phyloP scores from a whole-genome alignment of 92 coral and sea anemone genomes.

The Scolanthus callimorphus region DNA sequence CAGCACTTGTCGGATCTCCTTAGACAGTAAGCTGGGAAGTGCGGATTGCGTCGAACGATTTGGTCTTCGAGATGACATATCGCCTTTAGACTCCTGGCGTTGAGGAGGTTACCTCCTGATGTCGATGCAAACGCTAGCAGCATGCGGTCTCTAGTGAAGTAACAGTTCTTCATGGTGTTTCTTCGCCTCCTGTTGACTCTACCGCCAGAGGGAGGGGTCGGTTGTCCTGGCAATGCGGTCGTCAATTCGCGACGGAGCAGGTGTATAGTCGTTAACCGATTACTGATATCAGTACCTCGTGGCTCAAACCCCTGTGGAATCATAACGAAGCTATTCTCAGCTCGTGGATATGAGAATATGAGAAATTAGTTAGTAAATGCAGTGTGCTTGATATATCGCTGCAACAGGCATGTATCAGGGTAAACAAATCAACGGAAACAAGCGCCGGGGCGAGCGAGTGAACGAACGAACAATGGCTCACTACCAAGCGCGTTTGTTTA shows the following conservation, averaged over 20 bases:
- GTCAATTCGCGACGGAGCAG: neutral
- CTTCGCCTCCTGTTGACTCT: no score
- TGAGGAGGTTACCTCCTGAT: constrained; percentile 42
- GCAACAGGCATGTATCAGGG: no score
- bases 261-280: constrained; percentile 31
- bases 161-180: neutral
- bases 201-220: neutral
- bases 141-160: neutral
- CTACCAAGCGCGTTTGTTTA: no score
- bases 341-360: no score
- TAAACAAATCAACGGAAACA: no score
- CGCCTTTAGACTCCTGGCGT: constrained; percentile 35
- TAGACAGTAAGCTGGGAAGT: constrained; percentile 5
- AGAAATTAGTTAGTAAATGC: no score
- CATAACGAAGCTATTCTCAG: no score
- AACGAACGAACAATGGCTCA: no score
- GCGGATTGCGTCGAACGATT: constrained; percentile 25
- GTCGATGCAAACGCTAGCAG: constrained; percentile 42
- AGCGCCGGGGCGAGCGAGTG: no score
- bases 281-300: constrained; percentile 77
- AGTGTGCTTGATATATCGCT: no score
- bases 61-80: constrained; percentile 51
- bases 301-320: constrained; percentile 87
- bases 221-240: neutral
- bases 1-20: constrained; percentile 20